Base-by-base conservation (phyloP, 2,797 vertebrate genomes). In the Pteropus rufus region DNA sequence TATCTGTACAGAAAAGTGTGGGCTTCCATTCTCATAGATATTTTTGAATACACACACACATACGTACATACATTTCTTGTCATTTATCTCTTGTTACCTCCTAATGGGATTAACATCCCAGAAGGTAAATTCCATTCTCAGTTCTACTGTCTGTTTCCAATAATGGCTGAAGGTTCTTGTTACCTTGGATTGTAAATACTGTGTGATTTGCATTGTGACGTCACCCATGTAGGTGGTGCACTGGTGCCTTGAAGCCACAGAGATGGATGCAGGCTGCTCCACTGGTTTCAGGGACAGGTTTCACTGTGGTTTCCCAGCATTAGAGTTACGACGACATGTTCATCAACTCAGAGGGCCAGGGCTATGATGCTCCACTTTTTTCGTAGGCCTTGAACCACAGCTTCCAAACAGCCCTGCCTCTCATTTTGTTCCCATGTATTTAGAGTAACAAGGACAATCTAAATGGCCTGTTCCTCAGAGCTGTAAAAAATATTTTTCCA, bases 381-480 rank as follows among this genome's bases (percentile, higher is more conserved):
- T 8, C 0, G 0, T 12, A 80, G 79, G 60, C 44, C 60, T 83
- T 93, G 94, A 85, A 69, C 46, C 0, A 18, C 44, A 97, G 84
- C 29, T 96, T 90, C 75, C 34, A 44, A 70, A 89, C 54, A 95
- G 80, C 88, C 70, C 7, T 52, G 4, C 19, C 60, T 92, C 56
- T 89, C 21, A 34, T 56, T 93, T 69, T 91, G 88, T 94, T 96
- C 87, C 92, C 94, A 94, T 70, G 56, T 83, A 94, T 93, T 97
- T 96, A 89, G 97, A 98, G 85, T 89, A 95, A 96, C 67, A 84
- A 97, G 76, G 52, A 90, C 56, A 80, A 95, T 88, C 96, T 96
- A 7, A 54, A 92, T 69, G 89, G 52, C 88, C 79, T 93, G 73
- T 89, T 94, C 91, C 93, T 89, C 44, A 58, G 36, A 60, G 72